Percentiles rank a stretch among this genome's conserved stretches.
Evolutionary conservation across 1,140 invertebrate genomes (phyloP).

Genomic region (Neodiprion lecontei): DNA sequence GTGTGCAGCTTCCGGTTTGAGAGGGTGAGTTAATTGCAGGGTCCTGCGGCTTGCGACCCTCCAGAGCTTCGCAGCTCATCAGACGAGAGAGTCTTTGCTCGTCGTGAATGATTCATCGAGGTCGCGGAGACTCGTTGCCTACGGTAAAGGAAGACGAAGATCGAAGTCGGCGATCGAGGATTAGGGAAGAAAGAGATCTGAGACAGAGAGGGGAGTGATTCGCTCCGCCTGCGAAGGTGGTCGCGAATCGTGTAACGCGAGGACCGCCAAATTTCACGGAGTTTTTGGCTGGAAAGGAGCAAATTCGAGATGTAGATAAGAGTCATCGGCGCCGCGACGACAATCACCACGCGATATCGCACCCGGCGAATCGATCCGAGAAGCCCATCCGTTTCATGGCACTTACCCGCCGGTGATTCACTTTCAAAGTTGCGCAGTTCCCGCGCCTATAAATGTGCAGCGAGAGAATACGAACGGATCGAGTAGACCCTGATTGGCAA

Average conservation of each 20-base stretch:
- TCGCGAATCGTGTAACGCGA: not conserved
- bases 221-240: too few relatives aligned
- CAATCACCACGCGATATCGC: too few relatives aligned
- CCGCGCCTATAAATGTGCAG: slow-evolving; percentile 6
- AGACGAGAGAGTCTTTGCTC: not conserved
- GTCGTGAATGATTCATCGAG: not conserved
- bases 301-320: not conserved
- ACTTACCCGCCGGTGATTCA: not conserved
- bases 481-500: not conserved
- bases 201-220: too few relatives aligned
- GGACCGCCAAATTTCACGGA: not conserved
- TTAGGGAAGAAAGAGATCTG: not conserved
- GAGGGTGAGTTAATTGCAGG: not conserved
- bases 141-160: too few relatives aligned
- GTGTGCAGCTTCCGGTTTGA: not conserved
- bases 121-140: not conserved
- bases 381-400: not conserved
- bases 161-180: too few relatives aligned
- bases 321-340: not conserved
- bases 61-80: not conserved
- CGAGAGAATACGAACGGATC: slow-evolving; percentile 1
- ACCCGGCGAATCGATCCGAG: not conserved
- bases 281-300: not conserved
- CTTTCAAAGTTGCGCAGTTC: slow-evolving; percentile 3
- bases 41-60: not conserved